These are phyloP conservation scores for Chloropsis hardwickii DNA, from an alignment of 2,113 vertebrate genomes.

Conservation along the genomic window DNA sequence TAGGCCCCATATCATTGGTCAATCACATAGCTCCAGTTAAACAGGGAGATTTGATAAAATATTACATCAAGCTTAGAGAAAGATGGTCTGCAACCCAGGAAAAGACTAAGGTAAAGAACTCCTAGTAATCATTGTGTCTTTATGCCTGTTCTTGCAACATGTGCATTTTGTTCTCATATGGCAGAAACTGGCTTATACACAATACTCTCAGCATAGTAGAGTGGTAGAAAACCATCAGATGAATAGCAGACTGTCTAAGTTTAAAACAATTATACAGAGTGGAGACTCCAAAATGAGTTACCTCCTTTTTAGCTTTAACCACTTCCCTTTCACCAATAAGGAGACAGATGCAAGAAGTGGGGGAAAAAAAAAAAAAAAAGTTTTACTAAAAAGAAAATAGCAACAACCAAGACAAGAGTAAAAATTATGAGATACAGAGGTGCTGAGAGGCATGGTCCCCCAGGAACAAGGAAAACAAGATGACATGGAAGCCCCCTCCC, in stretches of 20 bases:
- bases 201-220: background rate
- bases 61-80: background rate
- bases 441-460: background rate
- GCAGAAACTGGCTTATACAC: background rate
- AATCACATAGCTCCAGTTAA: background rate
- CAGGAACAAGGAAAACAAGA: background rate
- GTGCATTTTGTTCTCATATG: background rate
- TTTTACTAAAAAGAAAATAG: background rate
- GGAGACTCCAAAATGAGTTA: background rate
- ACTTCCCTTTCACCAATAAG: background rate
- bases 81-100: background rate
- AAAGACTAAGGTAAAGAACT: background rate
- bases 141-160: background rate
- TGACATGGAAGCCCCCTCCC: too few species aligned
- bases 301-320: background rate
- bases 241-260: background rate
- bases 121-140: background rate
- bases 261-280: background rate
- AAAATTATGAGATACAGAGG: background rate
- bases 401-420: background rate
- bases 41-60: background rate
- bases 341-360: rapidly evolving
- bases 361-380: background rate
- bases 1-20: background rate
- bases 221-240: background rate